Evolutionary conservation across 1,140 invertebrate species (phyloP).

Genomic region (Drosophila persimilis): DNA sequence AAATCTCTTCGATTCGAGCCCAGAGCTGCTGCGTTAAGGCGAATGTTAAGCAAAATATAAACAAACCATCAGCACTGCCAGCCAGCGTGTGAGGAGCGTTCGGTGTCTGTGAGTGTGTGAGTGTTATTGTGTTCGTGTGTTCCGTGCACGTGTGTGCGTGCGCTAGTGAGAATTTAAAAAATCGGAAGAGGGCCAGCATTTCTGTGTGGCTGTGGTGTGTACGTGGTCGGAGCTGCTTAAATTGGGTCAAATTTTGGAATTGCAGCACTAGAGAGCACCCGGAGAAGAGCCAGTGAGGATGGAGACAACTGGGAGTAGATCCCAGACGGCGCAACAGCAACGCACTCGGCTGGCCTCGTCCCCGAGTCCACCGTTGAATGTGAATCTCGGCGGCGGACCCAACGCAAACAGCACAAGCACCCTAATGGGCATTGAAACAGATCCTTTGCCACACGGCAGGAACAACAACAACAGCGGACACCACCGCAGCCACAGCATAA

Average conservation of each 20-base stretch:
- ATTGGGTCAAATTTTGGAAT: constrained; percentile 44
- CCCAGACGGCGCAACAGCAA: constrained; percentile 42
- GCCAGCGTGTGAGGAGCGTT: constrained; percentile 27
- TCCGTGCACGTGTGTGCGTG: constrained; percentile 12
- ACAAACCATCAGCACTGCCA: constrained; percentile 27
- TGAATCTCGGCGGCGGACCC: constrained; percentile 58
- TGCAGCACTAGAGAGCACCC: constrained; percentile 32
- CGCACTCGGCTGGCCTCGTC: constrained; percentile 52
- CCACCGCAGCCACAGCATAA: constrained; percentile 71
- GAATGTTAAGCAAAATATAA: constrained; percentile 14
- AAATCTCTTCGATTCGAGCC: not conserved
- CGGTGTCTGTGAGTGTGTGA: constrained; percentile 18
- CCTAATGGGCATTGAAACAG: constrained; percentile 32
- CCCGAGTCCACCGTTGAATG: constrained; percentile 55
- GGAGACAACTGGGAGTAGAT: constrained; percentile 43
- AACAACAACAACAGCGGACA: constrained; percentile 48
- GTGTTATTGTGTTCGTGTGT: constrained; percentile 1
- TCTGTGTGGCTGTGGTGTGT: constrained; percentile 36
- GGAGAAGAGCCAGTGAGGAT: constrained; percentile 14
- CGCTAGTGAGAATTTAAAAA: constrained; percentile 6
- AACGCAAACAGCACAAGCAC: constrained; percentile 54
- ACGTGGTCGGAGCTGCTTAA: constrained; percentile 47
- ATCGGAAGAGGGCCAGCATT: not conserved
- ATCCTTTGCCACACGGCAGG: constrained; percentile 12
- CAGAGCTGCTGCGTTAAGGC: constrained; percentile 7